Conservation (phyloP, 1,140 invertebrate species). For the Colletes latitarsis region DNA sequence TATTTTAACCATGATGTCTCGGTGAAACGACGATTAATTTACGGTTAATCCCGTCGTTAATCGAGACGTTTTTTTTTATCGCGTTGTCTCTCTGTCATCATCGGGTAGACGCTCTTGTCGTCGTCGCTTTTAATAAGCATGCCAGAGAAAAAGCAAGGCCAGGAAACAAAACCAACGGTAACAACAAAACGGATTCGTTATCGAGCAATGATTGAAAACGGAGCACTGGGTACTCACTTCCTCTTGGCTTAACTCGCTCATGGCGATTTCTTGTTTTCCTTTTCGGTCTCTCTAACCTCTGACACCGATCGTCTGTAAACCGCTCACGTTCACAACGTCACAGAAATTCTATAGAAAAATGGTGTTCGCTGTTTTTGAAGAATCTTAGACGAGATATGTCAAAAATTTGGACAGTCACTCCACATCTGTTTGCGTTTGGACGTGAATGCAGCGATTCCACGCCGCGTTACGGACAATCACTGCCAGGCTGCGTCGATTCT, state of each 20-base stretch:
- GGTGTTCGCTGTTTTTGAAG: constrained; percentile 12
- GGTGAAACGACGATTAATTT: constrained; percentile 13
- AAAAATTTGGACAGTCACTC: constrained; percentile 76
- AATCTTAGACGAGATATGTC: constrained; percentile 68
- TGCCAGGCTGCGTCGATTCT: constrained; percentile 66
- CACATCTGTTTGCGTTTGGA: constrained; percentile 75
- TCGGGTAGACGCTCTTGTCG: background rate
- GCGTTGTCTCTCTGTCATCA: background rate
- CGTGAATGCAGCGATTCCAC: constrained; percentile 65
- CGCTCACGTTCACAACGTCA: constrained; percentile 18
- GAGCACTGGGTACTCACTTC: constrained; percentile 82
- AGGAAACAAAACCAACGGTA: constrained; percentile 8
- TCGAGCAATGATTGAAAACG: constrained; percentile 38
- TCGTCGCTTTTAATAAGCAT: background rate
- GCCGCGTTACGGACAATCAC: constrained; percentile 62
- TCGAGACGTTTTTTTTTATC: constrained; percentile 11
- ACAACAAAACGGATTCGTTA: constrained; percentile 34
- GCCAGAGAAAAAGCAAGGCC: background rate
- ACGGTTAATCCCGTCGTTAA: constrained; percentile 3
- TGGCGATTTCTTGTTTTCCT: constrained; percentile 69
- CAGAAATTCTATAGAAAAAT: constrained; percentile 23
- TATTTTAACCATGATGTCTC: constrained; percentile 13
- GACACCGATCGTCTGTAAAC: constrained; percentile 11
- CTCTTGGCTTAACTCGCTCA: constrained; percentile 89
- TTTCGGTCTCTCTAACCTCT: constrained; percentile 29